These are phyloP conservation scores for Baronia brevicornis DNA, from an alignment of 2,888 invertebrate genomes.

Conservation along the genomic window DNA sequence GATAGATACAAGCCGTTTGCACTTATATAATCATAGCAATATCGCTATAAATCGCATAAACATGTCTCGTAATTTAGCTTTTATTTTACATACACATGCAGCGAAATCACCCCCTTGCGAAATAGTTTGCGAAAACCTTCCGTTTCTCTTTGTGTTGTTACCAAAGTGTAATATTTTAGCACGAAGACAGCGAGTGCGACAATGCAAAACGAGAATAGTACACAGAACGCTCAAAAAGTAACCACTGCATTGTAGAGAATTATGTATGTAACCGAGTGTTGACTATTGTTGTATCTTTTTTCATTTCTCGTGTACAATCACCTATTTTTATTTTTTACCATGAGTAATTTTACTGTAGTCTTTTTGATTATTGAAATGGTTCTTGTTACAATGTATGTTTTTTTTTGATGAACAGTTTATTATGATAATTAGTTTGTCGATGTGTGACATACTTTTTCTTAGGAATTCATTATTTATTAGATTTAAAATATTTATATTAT, in stretches of 20 bases:
- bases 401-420: too few relatives aligned
- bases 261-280: conserved; percentile 15
- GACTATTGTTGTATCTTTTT: conserved; percentile 16
- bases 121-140: conserved; percentile 4
- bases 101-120: conserved; percentile 5
- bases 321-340: conserved; percentile 11
- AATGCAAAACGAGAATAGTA: conserved; percentile 12
- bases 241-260: conserved; percentile 12
- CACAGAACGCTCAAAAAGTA: conserved; percentile 12
- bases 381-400: too few relatives aligned
- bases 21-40: conserved; percentile 11
- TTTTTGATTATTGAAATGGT: too few relatives aligned
- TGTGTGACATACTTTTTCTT: too few relatives aligned
- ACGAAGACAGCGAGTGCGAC: conserved; percentile 15
- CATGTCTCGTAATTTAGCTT: conserved; percentile 1
- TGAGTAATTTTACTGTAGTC: too few relatives aligned
- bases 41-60: conserved; percentile 11
- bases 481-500: too few relatives aligned
- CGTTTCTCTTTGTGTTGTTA: conserved; percentile 9
- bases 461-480: too few relatives aligned
- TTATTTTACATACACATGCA: conserved; percentile 7
- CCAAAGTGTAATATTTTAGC: conserved; percentile 17
- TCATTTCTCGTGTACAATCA: conserved; percentile 14
- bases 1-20: conserved; percentile 11
- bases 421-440: too few relatives aligned